Evolutionary conservation across 2,797 vertebrate genomes (phyloP).

Genomic region (Urocyon cinereoargenteus): DNA sequence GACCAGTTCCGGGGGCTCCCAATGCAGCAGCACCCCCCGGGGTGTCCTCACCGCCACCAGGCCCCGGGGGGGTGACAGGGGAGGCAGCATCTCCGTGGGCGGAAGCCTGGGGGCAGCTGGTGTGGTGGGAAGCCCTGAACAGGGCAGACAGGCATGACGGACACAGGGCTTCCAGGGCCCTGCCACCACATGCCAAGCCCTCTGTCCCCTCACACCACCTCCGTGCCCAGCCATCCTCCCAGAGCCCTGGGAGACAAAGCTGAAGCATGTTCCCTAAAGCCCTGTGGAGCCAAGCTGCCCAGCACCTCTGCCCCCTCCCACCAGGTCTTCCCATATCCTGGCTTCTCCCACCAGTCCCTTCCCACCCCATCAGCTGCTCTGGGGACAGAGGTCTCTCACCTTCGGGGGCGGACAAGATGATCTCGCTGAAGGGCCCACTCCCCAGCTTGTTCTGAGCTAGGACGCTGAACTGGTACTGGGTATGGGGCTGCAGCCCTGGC

Average conservation of each 20-base stretch:
- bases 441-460: constrained; percentile 98
- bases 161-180: neutral
- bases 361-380: neutral
- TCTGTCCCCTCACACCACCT: neutral
- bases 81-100: constrained; percentile 72
- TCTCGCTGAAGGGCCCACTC: constrained; percentile 97
- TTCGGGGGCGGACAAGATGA: constrained; percentile 91
- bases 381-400: constrained; percentile 78
- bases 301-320: neutral
- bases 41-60: constrained; percentile 92
- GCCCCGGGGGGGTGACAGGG: constrained; percentile 91
- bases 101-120: constrained; percentile 81
- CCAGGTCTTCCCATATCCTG: neutral
- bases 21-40: constrained; percentile 92
- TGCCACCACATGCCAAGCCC: neutral
- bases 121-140: constrained; percentile 86
- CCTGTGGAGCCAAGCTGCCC: neutral
- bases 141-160: neutral
- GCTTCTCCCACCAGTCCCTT: neutral
- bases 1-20: constrained; percentile 90
- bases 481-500: constrained; percentile 91
- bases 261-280: neutral
- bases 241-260: neutral
- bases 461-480: constrained; percentile 96
- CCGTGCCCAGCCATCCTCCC: neutral